Percentiles rank a stretch among this genome's conserved stretches.
Evolutionary conservation across 2,888 invertebrate genomes (phyloP).

Genomic region (Halictus ligatus): DNA sequence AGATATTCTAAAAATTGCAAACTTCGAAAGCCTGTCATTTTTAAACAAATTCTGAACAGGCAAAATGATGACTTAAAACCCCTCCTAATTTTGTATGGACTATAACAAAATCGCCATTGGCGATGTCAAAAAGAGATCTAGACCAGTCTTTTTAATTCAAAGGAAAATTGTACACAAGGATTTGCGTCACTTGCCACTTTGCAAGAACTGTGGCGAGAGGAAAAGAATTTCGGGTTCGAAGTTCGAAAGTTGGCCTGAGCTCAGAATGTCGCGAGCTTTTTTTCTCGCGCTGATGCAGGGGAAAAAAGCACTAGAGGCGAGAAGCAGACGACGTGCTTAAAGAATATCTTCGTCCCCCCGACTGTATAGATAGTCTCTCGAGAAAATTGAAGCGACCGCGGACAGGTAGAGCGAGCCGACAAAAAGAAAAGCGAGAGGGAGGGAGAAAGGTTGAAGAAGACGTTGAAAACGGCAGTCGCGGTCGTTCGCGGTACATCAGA

Average conservation of each 20-base stretch:
- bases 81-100: no score
- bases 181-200: background rate
- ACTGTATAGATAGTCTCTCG: slow-evolving; percentile 54
- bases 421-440: slow-evolving; percentile 10
- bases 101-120: no score
- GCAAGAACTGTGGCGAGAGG: background rate
- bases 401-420: slow-evolving; percentile 44
- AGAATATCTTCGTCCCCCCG: slow-evolving; percentile 49
- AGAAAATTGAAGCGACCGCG: slow-evolving; percentile 60
- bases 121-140: no score
- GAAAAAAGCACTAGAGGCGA: slow-evolving; percentile 31
- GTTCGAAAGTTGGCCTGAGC: slow-evolving; percentile 32
- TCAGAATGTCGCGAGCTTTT: slow-evolving; percentile 42
- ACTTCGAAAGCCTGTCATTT: no score
- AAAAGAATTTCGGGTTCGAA: slow-evolving; percentile 17
- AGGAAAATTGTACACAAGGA: background rate
- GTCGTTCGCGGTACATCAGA: slow-evolving; percentile 46
- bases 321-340: slow-evolving; percentile 60
- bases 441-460: slow-evolving; percentile 42
- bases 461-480: slow-evolving; percentile 34
- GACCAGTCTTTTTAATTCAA: no score
- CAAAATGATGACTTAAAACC: no score
- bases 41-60: no score
- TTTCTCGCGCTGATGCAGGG: slow-evolving; percentile 42
- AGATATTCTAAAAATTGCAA: no score